A percentile compares a stretch with the other conserved stretches of the same genome.
phyloP scores from a whole-genome alignment of 2,888 invertebrate species.

The Platycheirus albimanus region DNA sequence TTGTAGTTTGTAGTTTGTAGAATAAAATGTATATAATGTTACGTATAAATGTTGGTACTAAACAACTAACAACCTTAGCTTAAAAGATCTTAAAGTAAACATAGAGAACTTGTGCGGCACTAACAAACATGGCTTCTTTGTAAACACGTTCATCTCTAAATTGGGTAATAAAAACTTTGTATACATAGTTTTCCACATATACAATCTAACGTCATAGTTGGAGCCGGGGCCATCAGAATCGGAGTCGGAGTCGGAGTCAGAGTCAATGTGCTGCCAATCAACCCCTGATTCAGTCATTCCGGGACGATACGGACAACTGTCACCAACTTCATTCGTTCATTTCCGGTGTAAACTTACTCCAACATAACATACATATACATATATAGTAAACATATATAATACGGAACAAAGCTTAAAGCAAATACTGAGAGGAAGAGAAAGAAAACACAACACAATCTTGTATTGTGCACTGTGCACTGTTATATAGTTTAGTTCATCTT shows the following conservation, averaged over 20 bases:
- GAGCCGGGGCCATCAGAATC: too few species aligned
- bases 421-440: constrained; percentile 13
- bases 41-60: constrained; percentile 23
- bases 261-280: constrained; percentile 35
- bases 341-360: constrained; percentile 56
- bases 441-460: constrained; percentile 12
- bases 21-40: constrained; percentile 5
- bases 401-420: constrained; percentile 36
- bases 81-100: constrained; percentile 54
- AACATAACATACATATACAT: too few species aligned
- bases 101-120: constrained; percentile 40
- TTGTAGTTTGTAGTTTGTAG: not conserved
- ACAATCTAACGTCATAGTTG: too few species aligned
- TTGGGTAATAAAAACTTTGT: constrained; percentile 42
- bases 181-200: constrained; percentile 5
- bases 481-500: constrained; percentile 5
- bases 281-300: constrained; percentile 44
- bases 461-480: constrained; percentile 14
- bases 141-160: constrained; percentile 36
- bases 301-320: constrained; percentile 36
- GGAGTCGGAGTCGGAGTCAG: too few species aligned
- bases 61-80: constrained; percentile 45
- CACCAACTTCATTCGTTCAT: constrained; percentile 60
- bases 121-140: constrained; percentile 40
- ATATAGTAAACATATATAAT: too few species aligned